Evolutionary conservation across 2,888 invertebrate genomes (phyloP).

Genomic region (Phaedon cochleariae): DNA sequence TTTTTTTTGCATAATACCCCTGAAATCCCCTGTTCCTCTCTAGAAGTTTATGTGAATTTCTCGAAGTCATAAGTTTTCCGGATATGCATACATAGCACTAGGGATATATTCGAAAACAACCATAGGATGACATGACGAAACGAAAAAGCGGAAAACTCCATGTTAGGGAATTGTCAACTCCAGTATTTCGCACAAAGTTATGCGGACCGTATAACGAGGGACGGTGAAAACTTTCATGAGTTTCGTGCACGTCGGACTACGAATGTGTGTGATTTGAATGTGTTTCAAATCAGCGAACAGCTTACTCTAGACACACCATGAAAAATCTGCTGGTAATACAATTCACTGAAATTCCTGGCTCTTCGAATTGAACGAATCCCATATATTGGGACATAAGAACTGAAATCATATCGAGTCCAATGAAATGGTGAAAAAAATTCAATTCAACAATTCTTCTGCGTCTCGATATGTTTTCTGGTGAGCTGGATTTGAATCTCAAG

Average conservation of each 20-base stretch:
- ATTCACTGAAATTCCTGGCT: too few species aligned
- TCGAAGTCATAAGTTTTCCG: background rate
- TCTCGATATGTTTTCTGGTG: too few species aligned
- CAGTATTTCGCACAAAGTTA: constrained; percentile 20
- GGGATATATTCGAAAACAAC: background rate
- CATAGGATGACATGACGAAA: background rate
- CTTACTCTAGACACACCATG: too few species aligned
- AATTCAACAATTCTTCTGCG: too few species aligned
- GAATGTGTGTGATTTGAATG: constrained; percentile 9
- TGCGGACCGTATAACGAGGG: constrained; percentile 21
- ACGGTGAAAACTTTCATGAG: constrained; percentile 17
- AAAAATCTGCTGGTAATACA: too few species aligned
- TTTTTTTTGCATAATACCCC: too few species aligned
- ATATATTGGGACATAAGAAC: too few species aligned
- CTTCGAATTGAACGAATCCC: too few species aligned
- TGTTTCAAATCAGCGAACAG: constrained; percentile 1
- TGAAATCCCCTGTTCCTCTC: background rate
- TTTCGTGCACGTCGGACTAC: background rate
- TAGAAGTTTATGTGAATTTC: background rate
- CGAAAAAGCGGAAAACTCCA: constrained; percentile 17
- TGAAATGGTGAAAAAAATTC: too few species aligned
- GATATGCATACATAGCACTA: background rate
- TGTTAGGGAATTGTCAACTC: constrained; percentile 20
- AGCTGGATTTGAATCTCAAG: too few species aligned
- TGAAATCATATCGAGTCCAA: too few species aligned